Evolutionary conservation across 2,113 vertebrate species (phyloP).

Genomic region (Pomatostomus ruficeps): DNA sequence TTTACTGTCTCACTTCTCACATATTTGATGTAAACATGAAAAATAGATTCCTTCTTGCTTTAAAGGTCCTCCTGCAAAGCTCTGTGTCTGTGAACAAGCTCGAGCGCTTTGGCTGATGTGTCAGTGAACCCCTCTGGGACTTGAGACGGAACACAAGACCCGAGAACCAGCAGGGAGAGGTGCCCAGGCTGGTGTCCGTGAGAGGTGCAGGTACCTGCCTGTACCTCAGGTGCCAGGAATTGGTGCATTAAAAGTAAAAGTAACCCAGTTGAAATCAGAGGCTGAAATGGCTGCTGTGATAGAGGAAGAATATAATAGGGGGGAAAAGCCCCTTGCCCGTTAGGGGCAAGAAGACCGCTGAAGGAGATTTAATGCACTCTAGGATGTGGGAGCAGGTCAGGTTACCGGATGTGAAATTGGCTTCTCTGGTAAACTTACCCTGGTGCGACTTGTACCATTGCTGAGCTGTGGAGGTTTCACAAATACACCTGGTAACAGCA

Average conservation of each 20-base stretch:
- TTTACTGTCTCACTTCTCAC: background rate
- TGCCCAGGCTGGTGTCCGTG: background rate
- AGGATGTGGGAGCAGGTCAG: background rate
- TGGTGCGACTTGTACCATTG: background rate
- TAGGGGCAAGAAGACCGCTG: background rate
- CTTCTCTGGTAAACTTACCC: background rate
- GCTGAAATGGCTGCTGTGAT: background rate
- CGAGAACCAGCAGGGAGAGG: accelerated
- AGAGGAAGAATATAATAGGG: no score
- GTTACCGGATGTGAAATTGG: background rate
- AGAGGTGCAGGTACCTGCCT: background rate
- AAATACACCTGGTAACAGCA: background rate
- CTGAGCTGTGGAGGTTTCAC: background rate
- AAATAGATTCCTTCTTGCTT: background rate
- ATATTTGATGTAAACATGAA: background rate
- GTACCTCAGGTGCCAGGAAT: background rate
- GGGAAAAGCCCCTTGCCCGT: no score
- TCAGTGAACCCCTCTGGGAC: background rate
- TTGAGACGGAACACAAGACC: accelerated
- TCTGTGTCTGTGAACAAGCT: background rate
- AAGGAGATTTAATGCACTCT: background rate
- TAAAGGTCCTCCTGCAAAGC: background rate
- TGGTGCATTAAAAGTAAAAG: background rate
- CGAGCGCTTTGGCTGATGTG: background rate
- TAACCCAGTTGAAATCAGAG: background rate